Conservation (phyloP, 2,888 invertebrate genomes). For the Ectemnius cavifrons region DNA sequence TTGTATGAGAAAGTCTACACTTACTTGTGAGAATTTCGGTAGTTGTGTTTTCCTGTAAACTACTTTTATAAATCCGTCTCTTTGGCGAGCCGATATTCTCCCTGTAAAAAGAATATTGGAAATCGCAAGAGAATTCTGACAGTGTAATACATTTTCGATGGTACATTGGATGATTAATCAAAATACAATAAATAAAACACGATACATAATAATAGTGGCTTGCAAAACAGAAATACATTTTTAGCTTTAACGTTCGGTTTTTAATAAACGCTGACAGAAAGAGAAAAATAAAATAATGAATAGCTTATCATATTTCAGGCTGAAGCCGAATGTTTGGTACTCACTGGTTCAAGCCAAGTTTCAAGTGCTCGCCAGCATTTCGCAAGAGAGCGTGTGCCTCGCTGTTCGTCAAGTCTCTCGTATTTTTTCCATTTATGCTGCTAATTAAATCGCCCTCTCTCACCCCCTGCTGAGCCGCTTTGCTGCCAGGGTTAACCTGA, state of each 20-base stretch:
- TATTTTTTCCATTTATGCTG: conserved; percentile 86
- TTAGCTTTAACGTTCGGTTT: too few species aligned
- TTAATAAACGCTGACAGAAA: too few species aligned
- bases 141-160: too few species aligned
- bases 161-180: conserved; percentile 14
- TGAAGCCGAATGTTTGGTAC: conserved; percentile 68
- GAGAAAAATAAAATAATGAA: too few species aligned
- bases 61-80: conserved; percentile 77
- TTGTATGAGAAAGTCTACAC: conserved; percentile 33
- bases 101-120: conserved; percentile 79
- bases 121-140: too few species aligned
- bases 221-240: background rate
- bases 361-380: conserved; percentile 84
- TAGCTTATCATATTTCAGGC: too few species aligned
- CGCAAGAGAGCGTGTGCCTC: conserved; percentile 87
- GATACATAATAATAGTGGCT: conserved; percentile 53
- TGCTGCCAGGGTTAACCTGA: conserved; percentile 92
- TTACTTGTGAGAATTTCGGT: conserved; percentile 79
- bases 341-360: conserved; percentile 87
- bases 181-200: conserved; percentile 15
- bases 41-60: conserved; percentile 78
- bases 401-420: conserved; percentile 84
- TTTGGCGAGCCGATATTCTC: conserved; percentile 84
- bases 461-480: conserved; percentile 89
- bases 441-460: conserved; percentile 90